phyloP scores from a whole-genome alignment of 2,113 vertebrate species.

The Sphaerodactylus townsendi region DNA sequence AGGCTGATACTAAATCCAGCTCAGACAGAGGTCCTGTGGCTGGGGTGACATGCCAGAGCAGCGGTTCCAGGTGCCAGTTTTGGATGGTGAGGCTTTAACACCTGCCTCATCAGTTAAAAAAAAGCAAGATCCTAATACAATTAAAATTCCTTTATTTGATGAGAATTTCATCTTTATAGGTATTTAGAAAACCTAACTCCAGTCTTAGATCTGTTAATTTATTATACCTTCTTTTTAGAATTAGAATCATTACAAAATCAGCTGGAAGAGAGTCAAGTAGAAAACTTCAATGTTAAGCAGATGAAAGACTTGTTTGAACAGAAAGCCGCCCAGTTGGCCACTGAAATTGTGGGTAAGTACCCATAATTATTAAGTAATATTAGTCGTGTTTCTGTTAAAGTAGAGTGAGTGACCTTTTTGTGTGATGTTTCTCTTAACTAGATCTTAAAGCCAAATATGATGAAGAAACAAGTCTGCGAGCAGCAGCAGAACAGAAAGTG shows the following conservation, averaged over 20 bases:
- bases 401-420: constrained; percentile 18
- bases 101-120: too few species aligned
- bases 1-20: too few species aligned
- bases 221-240: constrained; percentile 72
- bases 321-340: constrained; percentile 95
- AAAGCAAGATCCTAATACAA: constrained; percentile 11
- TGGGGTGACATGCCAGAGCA: too few species aligned
- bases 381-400: constrained; percentile 6
- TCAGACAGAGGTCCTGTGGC: too few species aligned
- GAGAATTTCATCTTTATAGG: neutral
- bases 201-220: constrained; percentile 7
- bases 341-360: constrained; percentile 93
- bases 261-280: constrained; percentile 91
- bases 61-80: too few species aligned
- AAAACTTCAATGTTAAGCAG: constrained; percentile 98
- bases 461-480: constrained; percentile 90
- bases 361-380: neutral
- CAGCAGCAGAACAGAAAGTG: constrained; percentile 85
- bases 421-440: constrained; percentile 62
- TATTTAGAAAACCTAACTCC: constrained; percentile 21
- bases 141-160: neutral
- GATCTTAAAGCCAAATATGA: constrained; percentile 95
- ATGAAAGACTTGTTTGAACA: constrained; percentile 99
- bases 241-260: constrained; percentile 84
- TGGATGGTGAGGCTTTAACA: too few species aligned